These are phyloP conservation scores for Tringa solitaria DNA, from an alignment of 2,113 vertebrate species.

Conservation along the genomic window DNA sequence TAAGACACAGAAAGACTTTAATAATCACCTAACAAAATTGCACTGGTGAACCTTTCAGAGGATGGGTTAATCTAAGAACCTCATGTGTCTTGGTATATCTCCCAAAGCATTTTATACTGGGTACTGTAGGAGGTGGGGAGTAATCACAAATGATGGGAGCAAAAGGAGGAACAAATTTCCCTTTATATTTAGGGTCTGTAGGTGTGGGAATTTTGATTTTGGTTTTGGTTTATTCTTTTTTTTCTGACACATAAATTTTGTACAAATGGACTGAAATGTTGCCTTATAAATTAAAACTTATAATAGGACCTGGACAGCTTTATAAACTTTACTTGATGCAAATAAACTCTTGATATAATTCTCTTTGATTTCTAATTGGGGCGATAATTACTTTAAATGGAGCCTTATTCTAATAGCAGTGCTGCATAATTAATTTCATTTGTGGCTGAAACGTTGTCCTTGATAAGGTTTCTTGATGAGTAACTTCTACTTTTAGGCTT, in stretches of 20 bases:
- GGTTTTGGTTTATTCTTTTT: not conserved
- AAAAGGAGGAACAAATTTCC: not conserved
- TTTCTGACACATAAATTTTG: not conserved
- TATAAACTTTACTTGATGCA: not conserved
- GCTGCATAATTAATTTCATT: slow-evolving; percentile 8
- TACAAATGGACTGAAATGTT: not conserved
- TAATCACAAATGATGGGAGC: not conserved
- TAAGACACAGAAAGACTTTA: not conserved
- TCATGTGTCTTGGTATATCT: not conserved
- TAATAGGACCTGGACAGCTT: not conserved
- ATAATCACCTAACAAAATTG: not conserved
- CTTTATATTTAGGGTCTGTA: not conserved
- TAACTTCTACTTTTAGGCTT: not conserved
- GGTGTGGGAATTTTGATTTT: not conserved
- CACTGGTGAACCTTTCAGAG: not conserved
- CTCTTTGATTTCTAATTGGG: not conserved
- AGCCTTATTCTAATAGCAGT: not conserved
- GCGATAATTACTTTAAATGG: not conserved
- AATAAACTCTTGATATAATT: not conserved
- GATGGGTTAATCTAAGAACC: not conserved
- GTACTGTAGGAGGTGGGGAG: not conserved
- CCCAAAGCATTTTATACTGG: not conserved
- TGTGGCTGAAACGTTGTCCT: not conserved
- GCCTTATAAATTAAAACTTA: not conserved
- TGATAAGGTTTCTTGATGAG: not conserved